A percentile compares a stretch with the other conserved stretches of the same genome.
Evolutionary conservation across 2,888 invertebrate genomes (phyloP).

Genomic region (Tipula vernalis): DNA sequence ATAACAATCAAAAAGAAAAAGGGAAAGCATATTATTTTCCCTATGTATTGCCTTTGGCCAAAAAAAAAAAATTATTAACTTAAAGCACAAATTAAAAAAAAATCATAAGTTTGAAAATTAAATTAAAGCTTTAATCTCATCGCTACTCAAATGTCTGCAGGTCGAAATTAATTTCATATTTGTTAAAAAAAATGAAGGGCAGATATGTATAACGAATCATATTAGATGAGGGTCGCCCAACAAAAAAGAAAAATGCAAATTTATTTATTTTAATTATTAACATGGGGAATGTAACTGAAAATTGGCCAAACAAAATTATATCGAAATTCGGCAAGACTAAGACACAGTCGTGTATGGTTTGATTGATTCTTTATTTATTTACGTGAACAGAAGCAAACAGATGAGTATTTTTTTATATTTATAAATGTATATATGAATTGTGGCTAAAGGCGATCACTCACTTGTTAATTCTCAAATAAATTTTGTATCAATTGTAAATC

Average conservation of each 20-base stretch:
- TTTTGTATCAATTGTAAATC: slow-evolving; percentile 50
- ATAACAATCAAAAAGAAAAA: not conserved
- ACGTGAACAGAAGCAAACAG: not conserved
- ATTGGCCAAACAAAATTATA: not conserved
- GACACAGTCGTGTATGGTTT: not conserved
- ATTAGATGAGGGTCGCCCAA: too few species aligned
- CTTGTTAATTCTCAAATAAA: slow-evolving; percentile 32
- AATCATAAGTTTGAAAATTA: not conserved
- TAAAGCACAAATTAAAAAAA: not conserved
- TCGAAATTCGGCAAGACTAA: not conserved
- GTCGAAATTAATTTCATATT: not conserved
- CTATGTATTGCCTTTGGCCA: not conserved
- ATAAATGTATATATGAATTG: not conserved
- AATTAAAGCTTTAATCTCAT: slow-evolving; percentile 4
- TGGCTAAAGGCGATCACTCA: not conserved
- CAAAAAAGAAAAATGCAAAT: too few species aligned
- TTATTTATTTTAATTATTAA: not conserved
- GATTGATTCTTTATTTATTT: not conserved
- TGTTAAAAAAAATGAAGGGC: not conserved
- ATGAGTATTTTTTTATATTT: not conserved
- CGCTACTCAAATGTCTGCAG: not conserved
- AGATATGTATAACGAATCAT: too few species aligned
- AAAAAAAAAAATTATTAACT: not conserved
- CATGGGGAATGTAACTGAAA: not conserved
- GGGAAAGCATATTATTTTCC: not conserved